Percentiles rank a stretch among this genome's conserved stretches.
Evolutionary conservation across 2,797 vertebrate genomes (phyloP).

Genomic region (Takifugu rubripes): DNA sequence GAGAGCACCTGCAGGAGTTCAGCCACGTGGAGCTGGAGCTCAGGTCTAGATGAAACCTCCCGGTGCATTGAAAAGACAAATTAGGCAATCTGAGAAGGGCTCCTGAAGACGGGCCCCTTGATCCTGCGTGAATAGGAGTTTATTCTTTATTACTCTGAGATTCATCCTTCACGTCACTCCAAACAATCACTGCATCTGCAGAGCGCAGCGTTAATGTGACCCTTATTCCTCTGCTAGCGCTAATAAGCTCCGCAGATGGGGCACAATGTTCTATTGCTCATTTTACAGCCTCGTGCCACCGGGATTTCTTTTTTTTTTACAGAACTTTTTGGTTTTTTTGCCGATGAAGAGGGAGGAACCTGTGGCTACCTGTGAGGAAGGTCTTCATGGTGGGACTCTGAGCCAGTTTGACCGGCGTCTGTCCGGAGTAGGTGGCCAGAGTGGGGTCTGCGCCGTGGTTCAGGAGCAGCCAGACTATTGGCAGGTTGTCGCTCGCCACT

Average conservation of each 20-base stretch:
- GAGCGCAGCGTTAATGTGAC: conserved; percentile 4
- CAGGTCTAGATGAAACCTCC: no score
- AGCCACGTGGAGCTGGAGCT: not conserved
- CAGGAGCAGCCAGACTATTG: conserved; percentile 92
- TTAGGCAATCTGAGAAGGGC: not conserved
- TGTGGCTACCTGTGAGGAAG: conserved; percentile 85
- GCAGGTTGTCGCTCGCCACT: conserved; percentile 93
- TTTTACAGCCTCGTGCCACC: conserved; percentile 18
- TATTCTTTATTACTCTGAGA: not conserved
- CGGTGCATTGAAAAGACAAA: no score
- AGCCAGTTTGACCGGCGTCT: conserved; percentile 92
- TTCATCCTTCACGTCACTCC: not conserved
- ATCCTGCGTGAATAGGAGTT: not conserved
- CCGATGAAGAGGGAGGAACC: not conserved
- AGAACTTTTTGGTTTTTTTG: not conserved
- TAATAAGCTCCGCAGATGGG: conserved; percentile 10
- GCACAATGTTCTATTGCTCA: conserved; percentile 14
- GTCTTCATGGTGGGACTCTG: conserved; percentile 90
- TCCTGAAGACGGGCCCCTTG: not conserved
- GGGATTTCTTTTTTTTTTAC: not conserved
- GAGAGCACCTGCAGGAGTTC: not conserved
- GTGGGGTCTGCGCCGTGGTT: conserved; percentile 96
- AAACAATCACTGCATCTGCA: not conserved
- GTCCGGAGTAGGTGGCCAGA: conserved; percentile 95
- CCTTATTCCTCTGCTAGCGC: conserved; percentile 16